Conservation (phyloP, 2,888 invertebrate genomes). For the Amiota communis region DNA sequence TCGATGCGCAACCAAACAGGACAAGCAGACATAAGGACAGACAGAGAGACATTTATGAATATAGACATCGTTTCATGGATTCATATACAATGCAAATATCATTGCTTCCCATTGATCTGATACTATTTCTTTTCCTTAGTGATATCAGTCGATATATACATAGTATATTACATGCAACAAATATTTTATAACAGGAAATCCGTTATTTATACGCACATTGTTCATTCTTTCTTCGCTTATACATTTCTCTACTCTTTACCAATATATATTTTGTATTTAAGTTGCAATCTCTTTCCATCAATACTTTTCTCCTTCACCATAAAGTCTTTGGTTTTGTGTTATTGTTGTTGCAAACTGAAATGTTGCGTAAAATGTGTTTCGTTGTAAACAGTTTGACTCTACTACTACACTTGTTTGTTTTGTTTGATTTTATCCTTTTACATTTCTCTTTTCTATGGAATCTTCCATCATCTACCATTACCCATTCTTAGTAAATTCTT, state of each 20-base stretch:
- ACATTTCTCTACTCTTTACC: background rate
- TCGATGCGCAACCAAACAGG: background rate
- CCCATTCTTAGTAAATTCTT: too few relatives aligned
- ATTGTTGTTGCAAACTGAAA: slow-evolving; percentile 28
- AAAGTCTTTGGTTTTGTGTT: too few relatives aligned
- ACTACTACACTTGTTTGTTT: too few relatives aligned
- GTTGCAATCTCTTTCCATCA: slow-evolving; percentile 34
- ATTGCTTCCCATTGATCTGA: background rate
- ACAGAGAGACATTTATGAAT: background rate
- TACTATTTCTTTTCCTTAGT: too few relatives aligned
- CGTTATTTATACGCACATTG: slow-evolving; percentile 67
- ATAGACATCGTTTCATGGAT: slow-evolving; percentile 2
- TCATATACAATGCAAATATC: background rate
- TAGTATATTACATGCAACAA: slow-evolving; percentile 42
- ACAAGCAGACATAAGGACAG: background rate
- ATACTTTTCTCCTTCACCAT: background rate
- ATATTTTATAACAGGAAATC: slow-evolving; percentile 67
- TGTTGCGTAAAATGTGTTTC: slow-evolving; percentile 23
- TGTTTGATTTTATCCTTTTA: background rate
- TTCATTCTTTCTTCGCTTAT: slow-evolving; percentile 33
- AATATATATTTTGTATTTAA: slow-evolving; percentile 50
- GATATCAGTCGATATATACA: too few relatives aligned
- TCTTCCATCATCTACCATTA: background rate
- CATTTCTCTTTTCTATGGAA: slow-evolving; percentile 3
- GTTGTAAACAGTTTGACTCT: slow-evolving; percentile 18